Evolutionary conservation across 2,113 vertebrate genomes (phyloP).

Genomic region (Apeltes quadracus): DNA sequence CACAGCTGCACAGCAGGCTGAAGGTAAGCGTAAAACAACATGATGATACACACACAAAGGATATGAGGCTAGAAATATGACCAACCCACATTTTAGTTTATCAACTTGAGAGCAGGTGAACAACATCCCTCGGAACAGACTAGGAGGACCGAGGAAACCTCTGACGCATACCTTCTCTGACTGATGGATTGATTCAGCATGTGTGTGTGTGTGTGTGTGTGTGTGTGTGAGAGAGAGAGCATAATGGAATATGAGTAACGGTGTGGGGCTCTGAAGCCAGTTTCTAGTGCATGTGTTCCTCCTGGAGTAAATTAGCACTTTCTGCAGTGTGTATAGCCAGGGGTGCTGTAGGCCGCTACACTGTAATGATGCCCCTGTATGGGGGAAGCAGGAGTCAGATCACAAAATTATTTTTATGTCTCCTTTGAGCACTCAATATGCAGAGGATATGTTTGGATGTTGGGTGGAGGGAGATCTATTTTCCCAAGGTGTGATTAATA

Average conservation of each 20-base stretch:
- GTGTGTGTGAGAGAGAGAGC: constrained; percentile 27
- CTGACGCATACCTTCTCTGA: constrained; percentile 61
- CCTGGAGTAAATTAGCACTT: constrained; percentile 55
- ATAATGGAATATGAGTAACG: constrained; percentile 48
- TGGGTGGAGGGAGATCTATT: constrained; percentile 21
- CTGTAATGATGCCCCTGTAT: constrained; percentile 50
- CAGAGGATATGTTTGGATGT: constrained; percentile 34
- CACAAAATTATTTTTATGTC: constrained; percentile 50
- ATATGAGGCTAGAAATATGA: constrained; percentile 25
- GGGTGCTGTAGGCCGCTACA: constrained; percentile 38
- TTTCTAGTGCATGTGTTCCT: constrained; percentile 28
- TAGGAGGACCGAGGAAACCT: constrained; percentile 42
- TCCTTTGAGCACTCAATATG: constrained; percentile 49
- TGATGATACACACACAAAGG: constrained; percentile 25
- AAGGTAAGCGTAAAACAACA: constrained; percentile 26
- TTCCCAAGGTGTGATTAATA: constrained; percentile 43
- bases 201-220: constrained; percentile 28
- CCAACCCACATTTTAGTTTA: constrained; percentile 25
- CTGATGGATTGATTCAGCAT: constrained; percentile 55
- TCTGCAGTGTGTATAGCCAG: constrained; percentile 34
- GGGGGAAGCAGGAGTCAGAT: constrained; percentile 23
- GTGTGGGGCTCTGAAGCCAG: constrained; percentile 25
- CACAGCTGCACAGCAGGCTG: constrained; percentile 7
- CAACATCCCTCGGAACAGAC: constrained; percentile 37
- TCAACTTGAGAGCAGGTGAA: constrained; percentile 38